phyloP scores from a whole-genome alignment of 2,888 invertebrate genomes.

The Invenusta paracnida region DNA sequence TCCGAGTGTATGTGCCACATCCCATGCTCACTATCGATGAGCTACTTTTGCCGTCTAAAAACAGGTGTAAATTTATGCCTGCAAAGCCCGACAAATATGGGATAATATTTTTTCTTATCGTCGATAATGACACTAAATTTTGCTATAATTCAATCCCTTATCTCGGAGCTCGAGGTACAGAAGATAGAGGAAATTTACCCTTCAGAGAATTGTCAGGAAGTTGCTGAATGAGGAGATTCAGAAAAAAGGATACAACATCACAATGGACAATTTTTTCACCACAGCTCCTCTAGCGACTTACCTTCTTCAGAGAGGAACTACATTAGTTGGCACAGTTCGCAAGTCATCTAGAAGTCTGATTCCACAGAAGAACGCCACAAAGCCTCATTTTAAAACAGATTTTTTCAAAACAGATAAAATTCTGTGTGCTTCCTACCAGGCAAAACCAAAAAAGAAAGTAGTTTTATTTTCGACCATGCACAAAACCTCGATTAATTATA shows the following conservation, averaged over 20 bases:
- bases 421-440: conserved; percentile 27
- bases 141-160: conserved; percentile 16
- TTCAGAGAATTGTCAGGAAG: conserved; percentile 21
- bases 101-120: conserved; percentile 16
- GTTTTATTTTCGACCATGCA: conserved; percentile 28
- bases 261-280: conserved; percentile 28
- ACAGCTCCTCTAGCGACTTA: not conserved
- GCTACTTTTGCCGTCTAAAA: conserved; percentile 18
- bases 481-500: conserved; percentile 16
- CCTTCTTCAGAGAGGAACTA: conserved; percentile 19
- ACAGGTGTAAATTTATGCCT: conserved; percentile 34
- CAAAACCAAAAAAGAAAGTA: conserved; percentile 30
- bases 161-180: conserved; percentile 26
- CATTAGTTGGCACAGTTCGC: conserved; percentile 32
- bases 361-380: conserved; percentile 4
- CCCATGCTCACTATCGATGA: conserved; percentile 30
- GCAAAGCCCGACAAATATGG: conserved; percentile 32
- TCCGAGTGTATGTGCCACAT: conserved; percentile 3
- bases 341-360: conserved; percentile 10
- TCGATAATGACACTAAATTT: conserved; percentile 32
- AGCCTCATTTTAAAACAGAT: conserved; percentile 16
- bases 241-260: conserved; percentile 14
- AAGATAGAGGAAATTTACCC: conserved; percentile 8
- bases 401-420: not conserved
- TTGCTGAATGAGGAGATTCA: conserved; percentile 24